Base-by-base conservation (phyloP, 2,888 invertebrate species). In the Pristionchus fissidentatus region DNA sequence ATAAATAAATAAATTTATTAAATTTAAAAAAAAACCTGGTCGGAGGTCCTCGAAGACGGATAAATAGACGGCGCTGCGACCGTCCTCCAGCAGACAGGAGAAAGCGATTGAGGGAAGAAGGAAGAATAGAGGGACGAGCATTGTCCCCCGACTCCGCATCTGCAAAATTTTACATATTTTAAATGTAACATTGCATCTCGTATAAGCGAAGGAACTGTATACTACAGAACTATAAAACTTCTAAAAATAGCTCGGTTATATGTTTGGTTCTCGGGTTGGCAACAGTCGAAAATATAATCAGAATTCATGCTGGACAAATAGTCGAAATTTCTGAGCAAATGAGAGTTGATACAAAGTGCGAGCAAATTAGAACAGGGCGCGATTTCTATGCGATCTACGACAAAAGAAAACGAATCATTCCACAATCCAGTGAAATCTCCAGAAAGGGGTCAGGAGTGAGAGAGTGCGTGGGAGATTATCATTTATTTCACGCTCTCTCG, bases 31-130 rank as follows among this genome's bases (percentile, higher is more conserved):
- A n/a, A 0, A 22, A 79, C 79, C 79, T 32, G 79, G 79, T 43
- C 60, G 15, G 26, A 79, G 79, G 15, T 79, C 29, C 19, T 79
- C 79, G 26, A 79, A 38, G 4, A 79, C 79, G 7, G 79, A 79
- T 8, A 79, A 41, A 35, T 79, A 79, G 43, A 79, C 79, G 26
- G 79, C 55, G 19, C 41, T 41, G 1, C 79, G 57, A 29, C 57
- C 79, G 38, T 79, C 79, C 29, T 79, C 79, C 7, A 79, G 57
- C 19, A 79, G 57, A 43, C 79, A 79, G 1, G 26, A 57, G 8
- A 19, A 29, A 0, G 19, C n/a, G 5, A 26, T 5, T 22, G 60
- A 46, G 10, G 57, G 79, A 38, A 79, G 57, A 10, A 79, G 38
- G 38, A 57, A 38, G 0, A 55, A 38, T 1, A 60, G 38, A 35